A percentile compares a stretch with the other conserved stretches of the same genome.
phyloP scores from a whole-genome alignment of 2,888 invertebrate species.

The Ryuthela nishihirai region DNA sequence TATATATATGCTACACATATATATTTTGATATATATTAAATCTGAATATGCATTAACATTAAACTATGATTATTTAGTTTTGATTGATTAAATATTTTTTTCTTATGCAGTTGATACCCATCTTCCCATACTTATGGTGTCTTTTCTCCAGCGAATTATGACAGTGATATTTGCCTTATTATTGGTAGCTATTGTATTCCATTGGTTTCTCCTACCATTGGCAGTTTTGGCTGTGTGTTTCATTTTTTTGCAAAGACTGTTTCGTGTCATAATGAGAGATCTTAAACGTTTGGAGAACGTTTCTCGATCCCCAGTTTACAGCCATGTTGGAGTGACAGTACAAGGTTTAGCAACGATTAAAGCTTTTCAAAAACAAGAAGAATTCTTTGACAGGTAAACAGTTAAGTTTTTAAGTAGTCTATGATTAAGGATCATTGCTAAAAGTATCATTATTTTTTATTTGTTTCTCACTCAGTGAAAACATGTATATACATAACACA shows the following conservation, averaged over 20 bases:
- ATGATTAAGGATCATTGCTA: too few relatives aligned
- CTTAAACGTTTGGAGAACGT: constrained; percentile 58
- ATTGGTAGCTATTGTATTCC: constrained; percentile 82
- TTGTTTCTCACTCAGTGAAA: too few relatives aligned
- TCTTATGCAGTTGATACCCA: constrained; percentile 57
- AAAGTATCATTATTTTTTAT: too few relatives aligned
- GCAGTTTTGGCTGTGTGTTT: constrained; percentile 65
- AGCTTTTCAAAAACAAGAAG: constrained; percentile 58
- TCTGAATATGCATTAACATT: too few relatives aligned
- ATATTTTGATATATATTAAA: too few relatives aligned
- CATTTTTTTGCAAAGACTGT: constrained; percentile 52
- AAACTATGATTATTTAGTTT: not conserved
- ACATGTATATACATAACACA: too few relatives aligned
- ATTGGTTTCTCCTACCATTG: constrained; percentile 72
- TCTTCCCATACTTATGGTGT: constrained; percentile 59
- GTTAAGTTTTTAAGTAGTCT: too few relatives aligned
- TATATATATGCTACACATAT: too few relatives aligned
- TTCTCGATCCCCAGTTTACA: constrained; percentile 59
- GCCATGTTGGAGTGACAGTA: constrained; percentile 58
- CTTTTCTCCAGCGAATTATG: constrained; percentile 58
- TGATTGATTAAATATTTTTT: not conserved
- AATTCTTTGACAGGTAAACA: constrained; percentile 55
- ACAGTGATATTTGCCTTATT: constrained; percentile 77
- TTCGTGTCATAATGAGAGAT: constrained; percentile 54
- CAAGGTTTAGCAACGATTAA: constrained; percentile 61